Percentiles rank a stretch among this genome's conserved stretches.
Evolutionary conservation across 2,113 vertebrate genomes (phyloP).

Genomic region (Suncus etruscus): DNA sequence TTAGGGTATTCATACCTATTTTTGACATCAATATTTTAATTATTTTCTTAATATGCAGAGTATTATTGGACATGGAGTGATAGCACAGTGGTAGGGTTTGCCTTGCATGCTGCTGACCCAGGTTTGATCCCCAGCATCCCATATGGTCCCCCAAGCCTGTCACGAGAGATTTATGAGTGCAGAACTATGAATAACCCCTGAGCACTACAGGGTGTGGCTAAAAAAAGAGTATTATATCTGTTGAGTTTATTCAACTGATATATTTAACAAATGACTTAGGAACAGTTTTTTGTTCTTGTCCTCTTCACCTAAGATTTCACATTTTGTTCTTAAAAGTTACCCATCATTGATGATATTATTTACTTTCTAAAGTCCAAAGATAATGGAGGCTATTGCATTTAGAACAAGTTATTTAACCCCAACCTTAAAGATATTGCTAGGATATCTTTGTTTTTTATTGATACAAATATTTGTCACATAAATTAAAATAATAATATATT

Average conservation of each 20-base stretch:
- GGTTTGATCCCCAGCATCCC: no score
- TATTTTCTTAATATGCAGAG: background rate
- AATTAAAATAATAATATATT: conserved; percentile 6
- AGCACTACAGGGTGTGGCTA: no score
- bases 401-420: background rate
- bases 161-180: no score
- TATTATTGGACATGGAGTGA: conserved; percentile 18
- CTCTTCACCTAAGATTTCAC: background rate
- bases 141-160: no score
- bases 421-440: background rate
- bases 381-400: background rate
- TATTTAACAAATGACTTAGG: background rate
- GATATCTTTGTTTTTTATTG: conserved; percentile 34
- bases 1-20: conserved; percentile 19
- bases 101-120: no score
- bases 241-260: conserved; percentile 33
- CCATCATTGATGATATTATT: conserved; percentile 5
- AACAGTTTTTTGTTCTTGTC: conserved; percentile 48
- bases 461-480: background rate
- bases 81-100: no score
- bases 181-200: no score
- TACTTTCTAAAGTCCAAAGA: conserved; percentile 31
- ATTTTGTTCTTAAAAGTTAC: conserved; percentile 34
- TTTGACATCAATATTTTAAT: conserved; percentile 15
- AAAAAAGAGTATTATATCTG: background rate